phyloP scores from a whole-genome alignment of 2,888 invertebrate species.

The Busseola fusca region DNA sequence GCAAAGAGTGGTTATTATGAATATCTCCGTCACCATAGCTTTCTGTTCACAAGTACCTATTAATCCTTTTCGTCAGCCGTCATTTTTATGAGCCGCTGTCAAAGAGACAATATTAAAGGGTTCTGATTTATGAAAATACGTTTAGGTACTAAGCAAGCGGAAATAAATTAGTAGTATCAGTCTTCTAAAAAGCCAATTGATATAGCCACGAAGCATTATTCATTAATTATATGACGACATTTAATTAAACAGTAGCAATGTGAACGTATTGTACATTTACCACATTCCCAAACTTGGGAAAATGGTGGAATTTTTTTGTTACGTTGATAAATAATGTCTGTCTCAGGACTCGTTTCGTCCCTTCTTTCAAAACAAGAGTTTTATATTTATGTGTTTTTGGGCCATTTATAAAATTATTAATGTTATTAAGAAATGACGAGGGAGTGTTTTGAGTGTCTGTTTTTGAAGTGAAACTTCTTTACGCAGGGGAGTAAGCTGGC shows the following conservation, averaged over 20 bases:
- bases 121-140: conserved; percentile 1
- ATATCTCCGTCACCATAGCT: not conserved
- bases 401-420: conserved; percentile 40
- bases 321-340: conserved; percentile 51
- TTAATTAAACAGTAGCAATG: conserved; percentile 54
- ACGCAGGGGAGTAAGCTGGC: too few relatives aligned
- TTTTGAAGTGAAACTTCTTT: too few relatives aligned
- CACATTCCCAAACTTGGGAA: conserved; percentile 40
- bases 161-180: conserved; percentile 18
- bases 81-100: not conserved
- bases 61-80: not conserved
- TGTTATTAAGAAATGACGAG: conserved; percentile 41
- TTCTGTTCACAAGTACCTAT: not conserved
- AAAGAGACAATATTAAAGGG: not conserved
- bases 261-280: conserved; percentile 32
- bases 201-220: conserved; percentile 26
- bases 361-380: conserved; percentile 35
- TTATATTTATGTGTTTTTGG: conserved; percentile 46
- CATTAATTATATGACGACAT: conserved; percentile 50
- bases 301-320: conserved; percentile 37
- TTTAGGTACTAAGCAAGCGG: not conserved
- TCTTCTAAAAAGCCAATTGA: conserved; percentile 26
- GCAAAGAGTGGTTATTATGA: not conserved
- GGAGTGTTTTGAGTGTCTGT: conserved; percentile 14
- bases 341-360: conserved; percentile 35